Evolutionary conservation across 2,797 vertebrate species (phyloP).

Genomic region (Lithobates sylvaticus): DNA sequence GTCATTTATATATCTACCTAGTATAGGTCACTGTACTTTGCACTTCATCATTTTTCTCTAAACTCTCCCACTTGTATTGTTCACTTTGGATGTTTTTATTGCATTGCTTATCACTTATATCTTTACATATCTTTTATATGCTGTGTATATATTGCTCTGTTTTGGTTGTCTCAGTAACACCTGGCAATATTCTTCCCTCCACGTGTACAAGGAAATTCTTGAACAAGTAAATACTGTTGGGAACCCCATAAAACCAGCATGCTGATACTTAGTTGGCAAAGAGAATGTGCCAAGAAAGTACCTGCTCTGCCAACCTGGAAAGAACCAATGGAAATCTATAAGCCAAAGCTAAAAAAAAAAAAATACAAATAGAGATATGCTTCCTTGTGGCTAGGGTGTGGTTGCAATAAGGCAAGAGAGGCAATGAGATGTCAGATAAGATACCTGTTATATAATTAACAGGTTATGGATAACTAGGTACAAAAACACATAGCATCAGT

Average conservation of each 20-base stretch:
- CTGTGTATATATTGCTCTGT: not conserved
- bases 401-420: not conserved
- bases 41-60: not conserved
- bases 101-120: not conserved
- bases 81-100: not conserved
- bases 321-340: not conserved
- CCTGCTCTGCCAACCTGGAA: not conserved
- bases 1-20: too few species aligned
- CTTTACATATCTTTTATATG: not conserved
- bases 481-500: too few species aligned
- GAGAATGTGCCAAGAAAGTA: not conserved
- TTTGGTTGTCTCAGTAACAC: not conserved
- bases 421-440: not conserved
- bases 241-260: not conserved
- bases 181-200: not conserved
- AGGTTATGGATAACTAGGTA: too few species aligned
- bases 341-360: not conserved
- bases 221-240: not conserved
- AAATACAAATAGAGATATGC: not conserved
- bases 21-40: too few species aligned
- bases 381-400: slow-evolving; percentile 29
- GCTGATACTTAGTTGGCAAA: not conserved
- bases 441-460: too few species aligned
- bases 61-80: too few species aligned
- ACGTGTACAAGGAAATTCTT: not conserved